These are phyloP conservation scores for Virgularia gustaviana DNA, from an alignment of 92 coral and sea anemone genomes.

Conservation along the genomic window DNA sequence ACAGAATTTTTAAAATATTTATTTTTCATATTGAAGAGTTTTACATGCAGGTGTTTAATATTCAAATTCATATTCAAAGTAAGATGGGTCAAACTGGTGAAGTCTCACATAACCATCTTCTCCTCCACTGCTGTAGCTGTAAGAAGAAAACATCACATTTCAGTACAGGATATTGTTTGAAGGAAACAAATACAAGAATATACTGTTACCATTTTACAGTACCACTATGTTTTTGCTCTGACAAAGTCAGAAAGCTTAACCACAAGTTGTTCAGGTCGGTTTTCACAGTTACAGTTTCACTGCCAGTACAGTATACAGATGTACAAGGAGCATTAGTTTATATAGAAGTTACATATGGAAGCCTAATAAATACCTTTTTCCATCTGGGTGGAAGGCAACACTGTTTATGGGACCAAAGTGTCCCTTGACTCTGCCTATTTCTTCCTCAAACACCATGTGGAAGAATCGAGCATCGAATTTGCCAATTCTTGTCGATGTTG, in stretches of 20 bases:
- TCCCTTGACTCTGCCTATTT: slow-evolving; percentile 93
- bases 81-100: slow-evolving; percentile 90
- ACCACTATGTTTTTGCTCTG: no score
- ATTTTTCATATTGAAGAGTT: not conserved
- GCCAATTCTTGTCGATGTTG: slow-evolving; percentile 91
- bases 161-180: no score
- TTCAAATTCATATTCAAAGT: slow-evolving; percentile 89
- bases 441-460: slow-evolving; percentile 90
- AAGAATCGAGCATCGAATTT: slow-evolving; percentile 95
- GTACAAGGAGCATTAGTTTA: not conserved
- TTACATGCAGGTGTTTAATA: slow-evolving; percentile 56
- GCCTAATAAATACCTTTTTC: slow-evolving; percentile 64
- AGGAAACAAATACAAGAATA: no score
- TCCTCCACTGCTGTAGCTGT: slow-evolving; percentile 98
- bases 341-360: not conserved
- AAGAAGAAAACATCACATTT: slow-evolving; percentile 14
- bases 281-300: not conserved
- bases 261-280: not conserved
- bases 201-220: no score
- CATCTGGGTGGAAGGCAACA: slow-evolving; percentile 95
- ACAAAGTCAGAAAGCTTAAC: no score
- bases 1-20: not conserved
- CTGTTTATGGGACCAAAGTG: slow-evolving; percentile 99
- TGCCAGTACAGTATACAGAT: no score
- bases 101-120: slow-evolving; percentile 96